These are phyloP conservation scores for Solen grandis DNA, from an alignment of 1,140 invertebrate genomes.

Conservation along the genomic window DNA sequence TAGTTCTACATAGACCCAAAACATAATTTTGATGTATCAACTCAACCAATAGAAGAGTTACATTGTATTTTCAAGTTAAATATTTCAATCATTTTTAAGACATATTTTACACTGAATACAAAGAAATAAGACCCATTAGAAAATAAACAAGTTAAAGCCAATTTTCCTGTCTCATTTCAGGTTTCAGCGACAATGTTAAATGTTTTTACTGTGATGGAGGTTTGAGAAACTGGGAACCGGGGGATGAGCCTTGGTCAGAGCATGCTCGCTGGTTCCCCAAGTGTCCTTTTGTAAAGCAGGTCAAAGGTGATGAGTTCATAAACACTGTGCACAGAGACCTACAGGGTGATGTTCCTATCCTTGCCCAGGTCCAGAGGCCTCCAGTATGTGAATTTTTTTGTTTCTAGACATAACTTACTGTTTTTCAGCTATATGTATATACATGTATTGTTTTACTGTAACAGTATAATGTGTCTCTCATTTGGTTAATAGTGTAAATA, in stretches of 20 bases:
- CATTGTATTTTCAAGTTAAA: too few species aligned
- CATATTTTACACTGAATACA: too few species aligned
- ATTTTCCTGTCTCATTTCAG: conserved; percentile 79
- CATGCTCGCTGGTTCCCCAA: conserved; percentile 84
- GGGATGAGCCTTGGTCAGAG: conserved; percentile 88
- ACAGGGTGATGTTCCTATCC: neutral
- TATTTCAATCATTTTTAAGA: too few species aligned
- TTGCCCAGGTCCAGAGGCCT: neutral
- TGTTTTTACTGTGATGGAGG: conserved; percentile 91
- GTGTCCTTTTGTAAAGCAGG: conserved; percentile 88
- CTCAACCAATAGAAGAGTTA: too few species aligned
- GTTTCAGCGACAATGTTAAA: conserved; percentile 87
- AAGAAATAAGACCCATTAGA: too few species aligned
- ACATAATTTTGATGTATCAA: too few species aligned
- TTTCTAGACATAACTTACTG: neutral
- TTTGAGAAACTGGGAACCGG: conserved; percentile 87
- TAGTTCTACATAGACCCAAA: too few species aligned
- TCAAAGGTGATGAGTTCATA: conserved; percentile 84
- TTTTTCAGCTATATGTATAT: neutral
- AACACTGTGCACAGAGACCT: neutral
- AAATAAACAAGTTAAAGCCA: too few species aligned
- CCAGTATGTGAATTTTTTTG: neutral
- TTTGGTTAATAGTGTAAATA: too few species aligned
- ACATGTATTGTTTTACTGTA: neutral
- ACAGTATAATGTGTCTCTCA: neutral